Conservation (phyloP, 2,113 vertebrate species). For the Sebastes schlegelii region DNA sequence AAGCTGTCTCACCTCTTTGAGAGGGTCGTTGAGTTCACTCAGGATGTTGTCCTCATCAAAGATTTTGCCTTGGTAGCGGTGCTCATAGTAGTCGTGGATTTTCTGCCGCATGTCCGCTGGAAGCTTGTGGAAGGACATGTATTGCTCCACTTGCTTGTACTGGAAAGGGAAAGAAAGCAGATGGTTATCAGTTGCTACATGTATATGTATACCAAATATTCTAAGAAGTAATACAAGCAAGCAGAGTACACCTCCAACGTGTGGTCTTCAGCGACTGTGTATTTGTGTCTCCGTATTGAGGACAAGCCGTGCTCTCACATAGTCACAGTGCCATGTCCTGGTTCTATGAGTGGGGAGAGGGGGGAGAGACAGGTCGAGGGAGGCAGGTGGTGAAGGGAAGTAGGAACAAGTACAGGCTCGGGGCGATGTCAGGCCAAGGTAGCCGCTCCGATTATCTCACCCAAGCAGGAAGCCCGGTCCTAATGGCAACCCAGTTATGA, state of each 20-base stretch:
- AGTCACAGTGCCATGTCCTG: slow-evolving; percentile 60
- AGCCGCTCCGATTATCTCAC: slow-evolving; percentile 70
- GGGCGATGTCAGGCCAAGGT: slow-evolving; percentile 74
- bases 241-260: background rate
- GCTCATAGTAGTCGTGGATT: slow-evolving; percentile 99
- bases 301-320: slow-evolving; percentile 55
- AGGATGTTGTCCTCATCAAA: slow-evolving; percentile 99
- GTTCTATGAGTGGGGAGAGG: slow-evolving; percentile 33
- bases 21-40: slow-evolving; percentile 97
- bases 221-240: background rate
- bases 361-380: slow-evolving; percentile 44
- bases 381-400: slow-evolving; percentile 74
- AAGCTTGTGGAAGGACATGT: slow-evolving; percentile 99
- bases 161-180: slow-evolving; percentile 73
- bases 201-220: background rate
- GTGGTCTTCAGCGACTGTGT: slow-evolving; percentile 10
- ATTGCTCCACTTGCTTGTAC: slow-evolving; percentile 99
- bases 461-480: slow-evolving; percentile 45
- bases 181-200: slow-evolving; percentile 19
- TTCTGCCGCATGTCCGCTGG: slow-evolving; percentile 99
- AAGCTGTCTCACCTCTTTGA: slow-evolving; percentile 92
- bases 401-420: slow-evolving; percentile 67
- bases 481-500: slow-evolving; percentile 50
- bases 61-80: slow-evolving; percentile 99
- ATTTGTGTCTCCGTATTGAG: slow-evolving; percentile 59